Evolutionary conservation across 1,140 invertebrate genomes (phyloP), one percentile per base, ranked within the genome.

Genomic region (Oryctes rhinoceros): DNA sequence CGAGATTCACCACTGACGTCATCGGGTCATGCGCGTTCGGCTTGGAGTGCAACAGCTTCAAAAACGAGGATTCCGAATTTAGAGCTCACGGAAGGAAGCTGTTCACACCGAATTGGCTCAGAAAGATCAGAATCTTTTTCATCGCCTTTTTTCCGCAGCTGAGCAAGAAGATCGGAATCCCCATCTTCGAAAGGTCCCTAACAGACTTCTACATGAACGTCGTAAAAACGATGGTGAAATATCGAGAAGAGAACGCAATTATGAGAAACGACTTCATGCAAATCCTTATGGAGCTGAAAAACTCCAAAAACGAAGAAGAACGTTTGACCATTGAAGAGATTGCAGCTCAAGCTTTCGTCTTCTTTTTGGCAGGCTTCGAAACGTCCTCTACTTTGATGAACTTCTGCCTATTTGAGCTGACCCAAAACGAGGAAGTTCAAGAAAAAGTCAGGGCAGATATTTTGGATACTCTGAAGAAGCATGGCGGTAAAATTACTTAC

Each of bases 281-380:
- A 62, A 80, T 87, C 30, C 37, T 90, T 9, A 87, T 89, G 5
- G 80, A 88, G 77, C 71, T 88, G 75, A 85, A 82, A 79, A 81
- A 85, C 39, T 75, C 24, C 2, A 24, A 44, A 24, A 62, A 48
- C 37, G 78, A 74, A 11, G 24, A 20, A 10, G 78, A 81, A 74
- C 15, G 47, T 18, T 71, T 81, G 39, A 82, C 81, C 4, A 37
- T 87, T 13, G 85, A 87, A 65, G 80, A 88, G 75, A 83, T 91
- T 20, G 85, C 87, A 1, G 89, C 90, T 7, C 91, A 92, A 81
- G 87, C 88, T 6, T 87, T 92, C 48, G 82, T 91, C 0, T 92
- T 92, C 84, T 89, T 92, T 71, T 83, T 92, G 10, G 91, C 90
- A 74, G 90, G 90, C 10, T 91, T 89, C 81, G 91, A 94, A 67